Conservation (phyloP, 2,797 vertebrate genomes). For the Onychomys leucogaster region DNA sequence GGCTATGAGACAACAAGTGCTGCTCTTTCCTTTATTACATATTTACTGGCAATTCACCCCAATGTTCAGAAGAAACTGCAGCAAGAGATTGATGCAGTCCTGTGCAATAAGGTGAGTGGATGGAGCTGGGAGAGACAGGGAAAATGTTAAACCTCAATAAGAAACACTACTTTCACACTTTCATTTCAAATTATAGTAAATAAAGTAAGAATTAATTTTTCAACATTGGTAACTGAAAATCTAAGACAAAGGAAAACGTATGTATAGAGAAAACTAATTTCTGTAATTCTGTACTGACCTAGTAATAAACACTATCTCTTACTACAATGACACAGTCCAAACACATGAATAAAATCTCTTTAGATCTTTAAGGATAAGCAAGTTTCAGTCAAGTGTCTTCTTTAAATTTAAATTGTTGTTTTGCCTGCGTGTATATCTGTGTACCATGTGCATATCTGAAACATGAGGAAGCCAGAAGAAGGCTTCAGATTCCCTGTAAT, state of each 20-base stretch:
- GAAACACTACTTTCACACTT: background rate
- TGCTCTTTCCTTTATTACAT: constrained; percentile 30
- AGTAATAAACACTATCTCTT: background rate
- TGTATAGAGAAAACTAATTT: background rate
- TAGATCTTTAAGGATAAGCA: background rate
- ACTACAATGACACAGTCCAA: background rate
- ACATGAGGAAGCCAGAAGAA: too few relatives aligned
- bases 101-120: constrained; percentile 77
- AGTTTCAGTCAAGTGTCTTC: background rate
- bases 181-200: background rate
- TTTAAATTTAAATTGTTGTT: background rate
- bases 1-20: constrained; percentile 70
- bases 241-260: background rate
- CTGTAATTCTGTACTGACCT: background rate
- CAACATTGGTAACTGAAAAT: background rate
- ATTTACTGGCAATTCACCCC: constrained; percentile 73
- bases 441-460: too few relatives aligned
- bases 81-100: constrained; percentile 72
- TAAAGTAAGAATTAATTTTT: background rate
- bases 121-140: background rate
- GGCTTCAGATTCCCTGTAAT: too few relatives aligned
- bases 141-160: background rate
- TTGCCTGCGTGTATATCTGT: too few relatives aligned
- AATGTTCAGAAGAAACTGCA: constrained; percentile 79
- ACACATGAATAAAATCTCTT: background rate